Evolutionary conservation across 2,888 invertebrate genomes (phyloP), one percentile per base, ranked within the genome.

Genomic region (Epirrhoe alternata): DNA sequence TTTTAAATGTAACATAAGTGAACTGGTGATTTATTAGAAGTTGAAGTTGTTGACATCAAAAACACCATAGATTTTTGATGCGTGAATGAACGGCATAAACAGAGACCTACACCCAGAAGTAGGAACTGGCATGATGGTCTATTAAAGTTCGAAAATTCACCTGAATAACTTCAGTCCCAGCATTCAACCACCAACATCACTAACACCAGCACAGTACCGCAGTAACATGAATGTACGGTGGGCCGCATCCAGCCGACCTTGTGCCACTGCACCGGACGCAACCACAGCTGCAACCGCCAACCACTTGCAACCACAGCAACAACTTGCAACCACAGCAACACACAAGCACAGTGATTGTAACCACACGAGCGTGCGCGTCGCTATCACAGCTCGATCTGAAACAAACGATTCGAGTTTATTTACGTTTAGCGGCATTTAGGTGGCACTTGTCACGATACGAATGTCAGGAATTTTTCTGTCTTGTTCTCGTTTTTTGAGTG

Each of bases 361-460:
- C 38, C 14, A 49, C 38, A 61, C 68, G 61, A 59, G 71, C 67
- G 69, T 69, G 7, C 54, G 65, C 73, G 69, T 49, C 66, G 58
- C 53, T 69, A 60, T 64, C 70, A 69, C 68, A 54, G 61, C 60
- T 45, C 66, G 69, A 61, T 63, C 73, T 73, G 71, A 68, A 73
- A 71, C 49, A 71, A 62, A 71, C 66, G 61, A 47, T 59, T 55
- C 56, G 42, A 24, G 60, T 66, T 73, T 72, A 74, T 69, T 72
- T 71, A 67, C 60, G 63, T 58, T 59, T 47, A 56, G 69, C 55
- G 66, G 58, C 66, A 60, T 63, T 72, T 70, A 60, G 68, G 71
- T 66, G 74, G 72, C 49, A 63, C 66, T 61, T 65, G 71, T 71
- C 71, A 68, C 66, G 68, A 72, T 56, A 61, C 33, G 55, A 12